Conservation (phyloP, 1,140 invertebrate genomes). For the Pollicipes pollicipes region DNA sequence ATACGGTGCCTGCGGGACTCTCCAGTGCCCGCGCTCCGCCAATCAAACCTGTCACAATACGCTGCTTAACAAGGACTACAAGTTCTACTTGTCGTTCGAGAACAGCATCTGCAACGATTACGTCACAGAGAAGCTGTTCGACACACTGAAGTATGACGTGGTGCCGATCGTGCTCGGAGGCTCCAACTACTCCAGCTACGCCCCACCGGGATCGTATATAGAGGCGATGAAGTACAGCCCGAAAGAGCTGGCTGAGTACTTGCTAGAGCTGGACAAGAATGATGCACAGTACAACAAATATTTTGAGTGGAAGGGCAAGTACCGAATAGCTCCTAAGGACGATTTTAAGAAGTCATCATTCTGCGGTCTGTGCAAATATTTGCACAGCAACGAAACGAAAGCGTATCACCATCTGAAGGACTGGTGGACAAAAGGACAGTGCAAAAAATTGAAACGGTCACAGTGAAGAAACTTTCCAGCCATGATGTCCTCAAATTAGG, state of each 20-base stretch:
- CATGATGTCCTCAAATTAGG: too few relatives aligned
- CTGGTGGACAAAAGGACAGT: background rate
- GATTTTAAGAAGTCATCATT: background rate
- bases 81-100: slow-evolving; percentile 33
- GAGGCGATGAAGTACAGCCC: slow-evolving; percentile 25
- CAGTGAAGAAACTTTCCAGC: too few relatives aligned
- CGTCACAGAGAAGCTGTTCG: slow-evolving; percentile 25
- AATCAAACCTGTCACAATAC: background rate
- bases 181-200: slow-evolving; percentile 31
- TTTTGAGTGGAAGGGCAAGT: slow-evolving; percentile 10
- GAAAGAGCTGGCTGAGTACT: slow-evolving; percentile 12
- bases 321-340: background rate
- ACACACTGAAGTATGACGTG: slow-evolving; percentile 25
- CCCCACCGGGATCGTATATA: slow-evolving; percentile 46
- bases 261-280: slow-evolving; percentile 12
- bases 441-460: background rate
- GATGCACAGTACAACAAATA: slow-evolving; percentile 12
- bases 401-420: background rate
- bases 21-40: slow-evolving; percentile 5
- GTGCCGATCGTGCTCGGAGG: slow-evolving; percentile 52
- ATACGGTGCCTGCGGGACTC: slow-evolving; percentile 29
- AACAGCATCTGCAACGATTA: slow-evolving; percentile 28
- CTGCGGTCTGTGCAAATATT: background rate
- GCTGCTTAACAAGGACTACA: slow-evolving; percentile 21
- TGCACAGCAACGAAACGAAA: background rate